Percentiles rank a stretch among this genome's conserved stretches.
phyloP scores from a whole-genome alignment of 2,113 vertebrate genomes.

The Forbesichthys papilliferus region DNA sequence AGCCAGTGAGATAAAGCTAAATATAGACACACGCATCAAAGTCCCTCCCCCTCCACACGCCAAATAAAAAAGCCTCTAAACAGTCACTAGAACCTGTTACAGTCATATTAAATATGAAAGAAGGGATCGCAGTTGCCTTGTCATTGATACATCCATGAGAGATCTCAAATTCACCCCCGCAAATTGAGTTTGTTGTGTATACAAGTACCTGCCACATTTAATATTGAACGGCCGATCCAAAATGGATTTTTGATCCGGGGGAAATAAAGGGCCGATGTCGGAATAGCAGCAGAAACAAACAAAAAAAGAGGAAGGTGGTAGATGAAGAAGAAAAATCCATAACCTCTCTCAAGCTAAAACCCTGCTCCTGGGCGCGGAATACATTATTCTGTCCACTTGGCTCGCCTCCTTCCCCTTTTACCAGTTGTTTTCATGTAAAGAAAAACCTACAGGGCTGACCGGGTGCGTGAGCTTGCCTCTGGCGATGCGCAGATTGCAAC shows the following conservation, averaged over 20 bases:
- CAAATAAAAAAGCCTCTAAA: too few relatives aligned
- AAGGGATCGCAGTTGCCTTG: conserved; percentile 70
- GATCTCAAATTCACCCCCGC: conserved; percentile 77
- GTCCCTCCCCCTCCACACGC: neutral
- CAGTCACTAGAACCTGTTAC: conserved; percentile 26
- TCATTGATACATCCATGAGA: conserved; percentile 74
- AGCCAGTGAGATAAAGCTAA: neutral
- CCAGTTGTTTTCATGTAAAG: conserved; percentile 87
- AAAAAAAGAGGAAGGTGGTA: conserved; percentile 27
- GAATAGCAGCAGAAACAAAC: conserved; percentile 65
- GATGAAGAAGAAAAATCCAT: conserved; percentile 63
- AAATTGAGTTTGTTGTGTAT: conserved; percentile 85
- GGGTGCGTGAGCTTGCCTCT: conserved; percentile 77
- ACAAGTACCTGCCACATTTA: conserved; percentile 85
- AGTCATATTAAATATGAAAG: conserved; percentile 54
- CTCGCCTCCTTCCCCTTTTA: conserved; percentile 64
- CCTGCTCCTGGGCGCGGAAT: conserved; percentile 72
- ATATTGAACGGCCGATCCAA: conserved; percentile 81
- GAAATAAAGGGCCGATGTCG: conserved; percentile 81
- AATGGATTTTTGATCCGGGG: conserved; percentile 82
- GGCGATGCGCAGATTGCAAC: conserved; percentile 80
- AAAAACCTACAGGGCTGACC: conserved; percentile 85
- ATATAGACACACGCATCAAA: conserved; percentile 1
- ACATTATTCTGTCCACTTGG: conserved; percentile 67
- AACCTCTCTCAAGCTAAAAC: conserved; percentile 77